phyloP scores from a whole-genome alignment of 2,888 invertebrate genomes.

The Drosophila peninsularis region DNA sequence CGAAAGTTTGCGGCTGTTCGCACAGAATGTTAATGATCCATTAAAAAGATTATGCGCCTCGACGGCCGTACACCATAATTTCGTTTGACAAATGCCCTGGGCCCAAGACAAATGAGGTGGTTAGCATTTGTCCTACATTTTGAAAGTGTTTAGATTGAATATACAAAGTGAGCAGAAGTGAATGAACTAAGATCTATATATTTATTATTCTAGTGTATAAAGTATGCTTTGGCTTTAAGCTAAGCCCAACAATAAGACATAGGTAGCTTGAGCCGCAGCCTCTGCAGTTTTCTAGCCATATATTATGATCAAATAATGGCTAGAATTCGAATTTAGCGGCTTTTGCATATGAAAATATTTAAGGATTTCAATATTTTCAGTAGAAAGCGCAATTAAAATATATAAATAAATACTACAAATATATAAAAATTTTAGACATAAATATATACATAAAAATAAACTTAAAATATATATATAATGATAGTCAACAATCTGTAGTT shows the following conservation, averaged over 20 bases:
- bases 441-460: too few species aligned
- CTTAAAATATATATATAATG: too few species aligned
- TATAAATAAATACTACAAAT: too few species aligned
- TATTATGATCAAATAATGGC: not conserved
- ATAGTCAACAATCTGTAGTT: too few species aligned
- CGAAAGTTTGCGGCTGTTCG: constrained; percentile 54
- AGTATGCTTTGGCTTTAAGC: not conserved
- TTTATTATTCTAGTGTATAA: too few species aligned
- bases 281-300: not conserved
- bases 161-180: not conserved
- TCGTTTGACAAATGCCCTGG: constrained; percentile 19
- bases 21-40: constrained; percentile 78
- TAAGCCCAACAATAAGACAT: not conserved
- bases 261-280: not conserved
- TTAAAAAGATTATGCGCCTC: constrained; percentile 75
- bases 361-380: not conserved
- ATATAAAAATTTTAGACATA: too few species aligned
- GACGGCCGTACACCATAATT: constrained; percentile 31
- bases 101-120: constrained; percentile 2
- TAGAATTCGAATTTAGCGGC: not conserved
- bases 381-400: not conserved
- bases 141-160: too few species aligned
- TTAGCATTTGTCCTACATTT: constrained; percentile 3
- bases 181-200: not conserved
- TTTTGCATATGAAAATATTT: constrained; percentile 1